phyloP scores from a whole-genome alignment of 2,113 vertebrate species.

The Entomyzon cyanotis region DNA sequence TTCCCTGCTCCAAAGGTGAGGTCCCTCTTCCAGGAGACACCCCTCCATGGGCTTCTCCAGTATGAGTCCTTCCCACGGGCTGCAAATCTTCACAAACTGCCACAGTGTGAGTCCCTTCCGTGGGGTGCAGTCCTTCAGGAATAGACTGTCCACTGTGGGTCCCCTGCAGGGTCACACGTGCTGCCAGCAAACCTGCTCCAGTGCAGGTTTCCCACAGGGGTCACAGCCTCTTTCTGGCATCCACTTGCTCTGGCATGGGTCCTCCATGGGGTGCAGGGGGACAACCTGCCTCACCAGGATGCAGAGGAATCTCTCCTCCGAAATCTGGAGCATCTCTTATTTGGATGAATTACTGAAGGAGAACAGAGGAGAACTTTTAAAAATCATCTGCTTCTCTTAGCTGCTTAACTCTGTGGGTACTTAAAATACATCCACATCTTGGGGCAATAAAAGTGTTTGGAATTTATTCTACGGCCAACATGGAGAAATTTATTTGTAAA shows the following conservation, averaged over 20 bases:
- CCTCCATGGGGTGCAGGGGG: background rate
- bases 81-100: background rate
- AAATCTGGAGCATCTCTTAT: background rate
- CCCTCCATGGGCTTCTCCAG: background rate
- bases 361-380: background rate
- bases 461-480: background rate
- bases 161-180: background rate
- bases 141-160: background rate
- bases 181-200: background rate
- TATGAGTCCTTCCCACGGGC: background rate
- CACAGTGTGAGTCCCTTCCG: background rate
- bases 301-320: background rate
- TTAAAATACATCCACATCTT: background rate
- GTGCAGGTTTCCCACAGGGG: fast-evolving
- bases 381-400: background rate
- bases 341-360: background rate
- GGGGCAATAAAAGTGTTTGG: background rate
- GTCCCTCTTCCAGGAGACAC: background rate
- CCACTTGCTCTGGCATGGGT: background rate
- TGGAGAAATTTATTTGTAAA: background rate
- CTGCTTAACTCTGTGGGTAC: background rate
- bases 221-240: background rate
- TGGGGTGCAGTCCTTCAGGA: background rate
- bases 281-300: background rate
- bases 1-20: background rate